phyloP scores from a whole-genome alignment of 2,888 invertebrate genomes.

The Dorcus hopei region DNA sequence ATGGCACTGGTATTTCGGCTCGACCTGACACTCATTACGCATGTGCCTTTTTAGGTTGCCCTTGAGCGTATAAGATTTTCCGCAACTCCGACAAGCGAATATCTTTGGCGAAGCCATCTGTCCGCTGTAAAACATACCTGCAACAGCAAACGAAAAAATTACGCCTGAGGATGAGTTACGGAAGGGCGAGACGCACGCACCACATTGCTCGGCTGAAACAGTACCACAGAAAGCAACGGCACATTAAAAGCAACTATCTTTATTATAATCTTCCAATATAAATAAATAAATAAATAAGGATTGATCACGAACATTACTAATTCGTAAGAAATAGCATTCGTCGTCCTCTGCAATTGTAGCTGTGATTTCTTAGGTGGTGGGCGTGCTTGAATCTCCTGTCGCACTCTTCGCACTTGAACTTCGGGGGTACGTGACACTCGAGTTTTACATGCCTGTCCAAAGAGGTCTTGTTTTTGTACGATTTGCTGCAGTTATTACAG shows the following conservation, averaged over 20 bases:
- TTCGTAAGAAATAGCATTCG: no score
- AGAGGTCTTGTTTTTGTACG: slow-evolving; percentile 20
- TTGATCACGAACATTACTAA: background rate
- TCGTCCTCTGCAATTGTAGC: slow-evolving; percentile 27
- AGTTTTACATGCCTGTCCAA: slow-evolving; percentile 33
- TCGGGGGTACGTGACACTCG: slow-evolving; percentile 48
- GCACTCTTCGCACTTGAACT: slow-evolving; percentile 48
- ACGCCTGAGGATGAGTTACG: no score
- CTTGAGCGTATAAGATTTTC: slow-evolving; percentile 44
- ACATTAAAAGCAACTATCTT: background rate
- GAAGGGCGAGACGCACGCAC: no score
- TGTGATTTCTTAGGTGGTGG: slow-evolving; percentile 48
- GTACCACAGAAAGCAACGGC: background rate
- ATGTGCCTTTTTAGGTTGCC: slow-evolving; percentile 31
- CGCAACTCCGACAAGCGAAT: slow-evolving; percentile 40
- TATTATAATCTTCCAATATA: background rate
- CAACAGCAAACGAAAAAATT: background rate
- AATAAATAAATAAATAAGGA: background rate
- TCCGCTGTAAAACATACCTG: background rate
- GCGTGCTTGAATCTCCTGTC: slow-evolving; percentile 46
- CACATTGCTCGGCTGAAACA: background rate
- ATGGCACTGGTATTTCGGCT: slow-evolving; percentile 41
- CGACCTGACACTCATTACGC: slow-evolving; percentile 24
- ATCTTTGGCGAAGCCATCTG: background rate
- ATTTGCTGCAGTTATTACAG: slow-evolving; percentile 17